phyloP scores from a whole-genome alignment of 2,888 invertebrate genomes.

The Monochamus alternatus region DNA sequence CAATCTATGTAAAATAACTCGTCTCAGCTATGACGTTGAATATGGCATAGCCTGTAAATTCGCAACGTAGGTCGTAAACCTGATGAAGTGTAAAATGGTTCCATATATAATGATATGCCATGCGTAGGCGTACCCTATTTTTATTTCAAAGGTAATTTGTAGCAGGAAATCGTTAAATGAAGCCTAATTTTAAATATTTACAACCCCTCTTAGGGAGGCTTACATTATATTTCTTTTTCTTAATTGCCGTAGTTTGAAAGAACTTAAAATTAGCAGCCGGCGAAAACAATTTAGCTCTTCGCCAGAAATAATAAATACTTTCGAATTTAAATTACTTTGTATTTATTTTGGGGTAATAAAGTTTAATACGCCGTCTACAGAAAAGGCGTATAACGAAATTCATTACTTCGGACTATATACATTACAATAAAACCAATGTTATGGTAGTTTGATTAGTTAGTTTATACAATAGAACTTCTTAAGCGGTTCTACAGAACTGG shows the following conservation, averaged over 20 bases:
- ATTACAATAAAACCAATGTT: neutral
- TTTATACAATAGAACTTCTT: neutral
- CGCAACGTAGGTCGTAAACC: no score
- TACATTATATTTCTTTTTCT: neutral
- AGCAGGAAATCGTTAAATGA: neutral
- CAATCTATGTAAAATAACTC: no score
- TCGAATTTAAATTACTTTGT: constrained; percentile 3
- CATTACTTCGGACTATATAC: neutral
- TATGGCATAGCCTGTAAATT: no score
- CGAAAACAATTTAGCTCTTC: neutral
- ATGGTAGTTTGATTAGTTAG: neutral
- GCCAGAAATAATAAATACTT: constrained; percentile 11
- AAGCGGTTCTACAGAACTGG: no score
- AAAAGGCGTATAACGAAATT: neutral
- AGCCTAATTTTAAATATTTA: neutral
- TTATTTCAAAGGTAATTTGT: neutral
- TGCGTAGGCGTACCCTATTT: neutral
- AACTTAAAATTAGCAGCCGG: neutral
- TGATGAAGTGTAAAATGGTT: neutral
- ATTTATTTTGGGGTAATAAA: constrained; percentile 1
- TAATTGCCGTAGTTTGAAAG: neutral
- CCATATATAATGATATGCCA: neutral
- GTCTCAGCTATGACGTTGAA: no score
- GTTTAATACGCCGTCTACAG: neutral
- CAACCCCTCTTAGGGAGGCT: neutral